Evolutionary conservation across 2,113 vertebrate species (phyloP).

Genomic region (Patagioenas fasciata): DNA sequence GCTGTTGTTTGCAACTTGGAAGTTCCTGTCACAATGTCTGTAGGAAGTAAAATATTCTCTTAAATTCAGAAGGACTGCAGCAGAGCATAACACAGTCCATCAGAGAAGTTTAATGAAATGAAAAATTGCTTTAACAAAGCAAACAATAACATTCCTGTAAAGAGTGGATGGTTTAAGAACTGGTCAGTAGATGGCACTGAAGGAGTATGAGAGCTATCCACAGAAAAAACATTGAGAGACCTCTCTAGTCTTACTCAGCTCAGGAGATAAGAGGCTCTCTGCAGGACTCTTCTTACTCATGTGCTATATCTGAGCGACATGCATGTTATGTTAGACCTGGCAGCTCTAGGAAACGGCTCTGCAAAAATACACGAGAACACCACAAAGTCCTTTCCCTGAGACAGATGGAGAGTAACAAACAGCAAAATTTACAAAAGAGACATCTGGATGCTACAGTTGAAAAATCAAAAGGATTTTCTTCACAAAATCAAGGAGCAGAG

Average conservation of each 20-base stretch:
- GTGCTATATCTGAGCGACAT: not conserved
- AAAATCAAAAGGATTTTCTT: not conserved
- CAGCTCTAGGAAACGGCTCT: not conserved
- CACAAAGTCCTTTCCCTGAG: not conserved
- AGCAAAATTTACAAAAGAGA: not conserved
- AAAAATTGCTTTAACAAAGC: not conserved
- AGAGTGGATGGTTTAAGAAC: not conserved
- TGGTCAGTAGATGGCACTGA: slow-evolving; percentile 33
- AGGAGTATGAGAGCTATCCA: not conserved
- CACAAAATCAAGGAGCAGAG: not conserved
- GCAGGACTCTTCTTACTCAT: fast-evolving
- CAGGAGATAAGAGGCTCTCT: not conserved
- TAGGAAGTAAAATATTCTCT: not conserved
- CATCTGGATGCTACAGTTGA: not conserved
- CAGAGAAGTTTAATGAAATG: not conserved
- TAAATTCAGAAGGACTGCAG: not conserved
- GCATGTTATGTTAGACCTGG: not conserved
- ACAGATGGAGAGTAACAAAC: not conserved
- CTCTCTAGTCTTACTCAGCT: not conserved
- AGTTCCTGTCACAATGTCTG: not conserved
- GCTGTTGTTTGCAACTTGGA: not conserved
- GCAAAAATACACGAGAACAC: not conserved
- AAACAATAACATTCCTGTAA: not conserved
- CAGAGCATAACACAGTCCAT: not conserved
- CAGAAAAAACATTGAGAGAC: not conserved